Evolutionary conservation across 2,113 vertebrate genomes (phyloP).

Genomic region (Anseranas semipalmata): DNA sequence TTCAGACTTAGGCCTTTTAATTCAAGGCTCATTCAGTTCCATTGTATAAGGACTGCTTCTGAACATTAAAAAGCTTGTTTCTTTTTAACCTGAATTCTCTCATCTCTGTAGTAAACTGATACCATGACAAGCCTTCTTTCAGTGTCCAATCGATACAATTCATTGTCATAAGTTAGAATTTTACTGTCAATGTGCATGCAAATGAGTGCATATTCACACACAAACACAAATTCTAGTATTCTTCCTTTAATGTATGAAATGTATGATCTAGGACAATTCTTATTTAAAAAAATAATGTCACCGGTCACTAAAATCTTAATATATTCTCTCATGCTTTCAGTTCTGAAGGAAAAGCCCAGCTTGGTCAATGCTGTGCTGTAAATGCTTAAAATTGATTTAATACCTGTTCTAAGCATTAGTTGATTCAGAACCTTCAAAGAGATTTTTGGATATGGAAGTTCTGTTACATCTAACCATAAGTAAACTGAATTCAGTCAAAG

Average conservation of each 20-base stretch:
- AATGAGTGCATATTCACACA: neutral
- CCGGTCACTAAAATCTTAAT: neutral
- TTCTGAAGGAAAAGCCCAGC: neutral
- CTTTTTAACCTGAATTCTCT: neutral
- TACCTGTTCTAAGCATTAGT: neutral
- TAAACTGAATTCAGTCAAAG: neutral
- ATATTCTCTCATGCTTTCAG: neutral
- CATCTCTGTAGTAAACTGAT: neutral
- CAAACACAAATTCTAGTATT: neutral
- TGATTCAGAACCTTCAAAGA: neutral
- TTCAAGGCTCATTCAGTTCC: neutral
- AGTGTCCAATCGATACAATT: neutral
- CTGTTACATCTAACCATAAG: neutral
- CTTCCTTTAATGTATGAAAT: neutral
- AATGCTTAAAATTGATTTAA: neutral
- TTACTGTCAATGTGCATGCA: neutral
- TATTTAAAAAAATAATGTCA: neutral
- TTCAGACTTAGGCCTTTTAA: neutral
- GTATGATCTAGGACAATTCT: neutral
- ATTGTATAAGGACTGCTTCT: neutral
- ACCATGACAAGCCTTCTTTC: neutral
- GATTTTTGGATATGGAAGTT: neutral
- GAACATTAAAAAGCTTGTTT: neutral
- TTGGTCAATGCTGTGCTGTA: neutral
- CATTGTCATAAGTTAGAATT: neutral